Conservation (phyloP, 2,888 invertebrate genomes). For the Pollenia griseotomentosa region DNA sequence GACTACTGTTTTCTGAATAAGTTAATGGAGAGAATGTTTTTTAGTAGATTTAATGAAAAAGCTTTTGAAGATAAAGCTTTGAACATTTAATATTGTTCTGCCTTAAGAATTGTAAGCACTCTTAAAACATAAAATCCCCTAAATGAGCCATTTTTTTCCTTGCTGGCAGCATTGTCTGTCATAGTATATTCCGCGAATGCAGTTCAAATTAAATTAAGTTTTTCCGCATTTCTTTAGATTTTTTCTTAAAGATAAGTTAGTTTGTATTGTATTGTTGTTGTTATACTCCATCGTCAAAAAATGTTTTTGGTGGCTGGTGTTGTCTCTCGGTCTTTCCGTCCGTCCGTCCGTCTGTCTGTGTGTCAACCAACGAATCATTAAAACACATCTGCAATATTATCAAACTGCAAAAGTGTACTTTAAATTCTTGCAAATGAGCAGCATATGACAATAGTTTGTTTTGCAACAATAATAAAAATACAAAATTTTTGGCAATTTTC, state of each 20-base stretch:
- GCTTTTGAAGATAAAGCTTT: no score
- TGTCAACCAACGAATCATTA: conserved; percentile 23
- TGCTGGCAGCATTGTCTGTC: conserved; percentile 5
- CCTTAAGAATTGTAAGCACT: no score
- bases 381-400: conserved; percentile 63
- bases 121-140: neutral
- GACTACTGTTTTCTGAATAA: no score
- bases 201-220: conserved; percentile 66
- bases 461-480: conserved; percentile 64
- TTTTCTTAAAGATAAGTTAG: conserved; percentile 52
- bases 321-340: conserved; percentile 11
- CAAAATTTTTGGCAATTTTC: conserved; percentile 37
- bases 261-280: conserved; percentile 26
- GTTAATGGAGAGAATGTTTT: no score
- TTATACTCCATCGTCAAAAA: conserved; percentile 8
- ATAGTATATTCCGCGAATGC: neutral
- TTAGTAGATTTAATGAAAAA: no score
- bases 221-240: conserved; percentile 39
- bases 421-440: conserved; percentile 82
- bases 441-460: conserved; percentile 67
- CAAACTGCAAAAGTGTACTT: conserved; percentile 80
- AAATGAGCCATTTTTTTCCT: neutral
- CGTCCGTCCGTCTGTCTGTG: neutral
- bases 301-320: neutral
- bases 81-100: no score